Base-by-base conservation (phyloP, 2,888 invertebrate species). In the Orthonevra nobilis region DNA sequence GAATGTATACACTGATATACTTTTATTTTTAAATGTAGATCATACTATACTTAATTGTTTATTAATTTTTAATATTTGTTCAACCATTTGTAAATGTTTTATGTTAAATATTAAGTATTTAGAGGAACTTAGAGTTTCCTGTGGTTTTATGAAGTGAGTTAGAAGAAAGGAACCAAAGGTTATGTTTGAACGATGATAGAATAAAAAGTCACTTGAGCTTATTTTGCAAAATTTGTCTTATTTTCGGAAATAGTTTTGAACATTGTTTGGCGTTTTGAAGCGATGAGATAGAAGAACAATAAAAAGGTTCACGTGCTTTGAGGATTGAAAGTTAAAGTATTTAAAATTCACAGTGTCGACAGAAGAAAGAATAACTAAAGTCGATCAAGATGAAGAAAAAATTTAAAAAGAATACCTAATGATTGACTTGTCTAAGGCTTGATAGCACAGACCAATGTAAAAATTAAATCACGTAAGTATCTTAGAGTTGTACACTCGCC, bases 61-160 rank as follows among this genome's bases (percentile, higher is more conserved):
- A 73, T 83, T 73, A 54, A 56, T 61, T 58, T 52, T 66, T 64
- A 38, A 75, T 81, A 68, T 82, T 81, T 82, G 79, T 83, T 74
- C 82, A 83, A 83, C 82, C 83, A 82, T 83, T 82, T 81, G 68
- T 83, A 82, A 73, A 81, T 74, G 63, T 82, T 82, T 68, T 69
- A 73, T 60, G 54, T 73, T 82, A 81, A 74, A 38, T 52, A 52
- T 46, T 38, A 75, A 79, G 79, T 79, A 73, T 58, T 74, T 68
- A 50, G 52, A 81, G 81, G 81, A 81, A 81, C 81, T 81, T 81
- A 69, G 48, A 81, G 81, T 81, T 83, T 81, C 48, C 73, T 74
- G 70, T 72, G 66, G 40, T 81, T 81, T 77, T 73, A 58, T 69
- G 61, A 63, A 23, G 63, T 74, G 74, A 74, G 81, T 81, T 48